Conservation (phyloP, 2,113 vertebrate genomes). For the Catharus bicknelli region DNA sequence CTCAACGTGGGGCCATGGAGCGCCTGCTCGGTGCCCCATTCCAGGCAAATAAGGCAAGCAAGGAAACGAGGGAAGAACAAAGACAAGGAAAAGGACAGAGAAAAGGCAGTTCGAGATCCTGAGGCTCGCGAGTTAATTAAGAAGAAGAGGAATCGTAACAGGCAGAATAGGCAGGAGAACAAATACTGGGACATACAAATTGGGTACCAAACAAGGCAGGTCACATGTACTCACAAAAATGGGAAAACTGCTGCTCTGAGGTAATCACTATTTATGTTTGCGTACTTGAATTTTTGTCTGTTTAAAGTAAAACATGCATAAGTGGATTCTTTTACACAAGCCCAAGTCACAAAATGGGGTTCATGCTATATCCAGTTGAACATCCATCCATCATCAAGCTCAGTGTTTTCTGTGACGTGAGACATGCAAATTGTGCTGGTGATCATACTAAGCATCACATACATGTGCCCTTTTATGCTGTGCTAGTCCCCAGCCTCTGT, state of each 20-base stretch:
- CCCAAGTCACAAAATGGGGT: not conserved
- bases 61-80: slow-evolving; percentile 85
- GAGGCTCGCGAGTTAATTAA: slow-evolving; percentile 94
- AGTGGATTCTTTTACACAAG: not conserved
- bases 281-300: not conserved
- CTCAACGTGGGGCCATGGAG: slow-evolving; percentile 88
- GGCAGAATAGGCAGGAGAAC: slow-evolving; percentile 91
- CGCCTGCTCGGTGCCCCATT: slow-evolving; percentile 74
- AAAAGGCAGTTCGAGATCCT: slow-evolving; percentile 82
- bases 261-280: slow-evolving; percentile 71
- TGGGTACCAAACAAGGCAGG: slow-evolving; percentile 90
- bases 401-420: not conserved
- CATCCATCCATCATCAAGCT: not conserved
- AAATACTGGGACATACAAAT: slow-evolving; percentile 94
- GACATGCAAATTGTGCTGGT: not conserved
- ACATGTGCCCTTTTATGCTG: not conserved
- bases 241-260: slow-evolving; percentile 83
- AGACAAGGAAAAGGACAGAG: slow-evolving; percentile 81
- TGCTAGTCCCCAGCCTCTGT: not conserved
- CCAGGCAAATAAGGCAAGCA: slow-evolving; percentile 78
- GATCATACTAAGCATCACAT: not conserved
- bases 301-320: not conserved
- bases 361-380: rapidly evolving
- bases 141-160: slow-evolving; percentile 91
- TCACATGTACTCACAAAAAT: slow-evolving; percentile 87